A percentile compares a stretch with the other conserved stretches of the same genome.
Evolutionary conservation across 2,888 invertebrate genomes (phyloP).

Genomic region (Lumbricus terrestris): DNA sequence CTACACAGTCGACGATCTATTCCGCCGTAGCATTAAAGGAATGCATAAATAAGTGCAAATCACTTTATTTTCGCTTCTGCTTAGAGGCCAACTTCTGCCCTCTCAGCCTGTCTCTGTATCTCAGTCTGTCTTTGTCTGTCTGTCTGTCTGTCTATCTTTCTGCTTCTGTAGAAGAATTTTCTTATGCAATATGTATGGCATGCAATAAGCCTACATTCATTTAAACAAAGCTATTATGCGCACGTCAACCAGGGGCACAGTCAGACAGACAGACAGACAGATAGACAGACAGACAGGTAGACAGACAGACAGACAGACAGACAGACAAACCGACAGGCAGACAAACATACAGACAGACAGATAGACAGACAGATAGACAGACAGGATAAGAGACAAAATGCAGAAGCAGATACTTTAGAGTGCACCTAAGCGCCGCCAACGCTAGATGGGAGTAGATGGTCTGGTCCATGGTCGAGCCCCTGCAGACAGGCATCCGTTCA

Average conservation of each 20-base stretch:
- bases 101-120: no score
- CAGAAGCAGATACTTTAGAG: background rate
- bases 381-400: background rate
- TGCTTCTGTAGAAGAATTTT: no score
- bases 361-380: background rate
- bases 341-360: background rate
- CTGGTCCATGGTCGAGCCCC: background rate
- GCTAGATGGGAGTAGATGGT: background rate
- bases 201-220: background rate
- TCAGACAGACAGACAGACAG: background rate
- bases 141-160: no score
- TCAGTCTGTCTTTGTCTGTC: no score
- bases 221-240: background rate
- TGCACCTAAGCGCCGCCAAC: background rate
- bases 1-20: background rate
- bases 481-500: no score
- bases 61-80: background rate
- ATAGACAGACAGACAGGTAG: background rate
- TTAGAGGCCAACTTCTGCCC: background rate
- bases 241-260: background rate
- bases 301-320: background rate
- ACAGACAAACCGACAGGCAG: background rate
- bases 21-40: no score
- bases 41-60: background rate
- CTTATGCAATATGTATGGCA: no score